These are phyloP conservation scores for Anguilla pacifica DNA, from an alignment of 2,797 vertebrate genomes.

Conservation along the genomic window DNA sequence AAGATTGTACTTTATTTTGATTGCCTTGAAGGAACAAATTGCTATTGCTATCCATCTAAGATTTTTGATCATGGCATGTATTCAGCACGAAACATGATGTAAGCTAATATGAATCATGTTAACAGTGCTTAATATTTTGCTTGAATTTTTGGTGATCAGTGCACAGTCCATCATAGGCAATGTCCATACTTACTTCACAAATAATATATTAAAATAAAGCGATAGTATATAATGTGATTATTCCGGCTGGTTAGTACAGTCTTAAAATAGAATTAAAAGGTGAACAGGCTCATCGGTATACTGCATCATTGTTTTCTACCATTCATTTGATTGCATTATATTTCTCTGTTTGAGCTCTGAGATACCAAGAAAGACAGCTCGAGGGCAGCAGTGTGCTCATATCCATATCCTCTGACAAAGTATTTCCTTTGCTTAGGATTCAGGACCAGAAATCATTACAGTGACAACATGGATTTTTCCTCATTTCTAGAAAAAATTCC, in stretches of 20 bases:
- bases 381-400: conserved; percentile 15
- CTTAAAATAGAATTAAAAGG: background rate
- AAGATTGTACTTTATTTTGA: too few species aligned
- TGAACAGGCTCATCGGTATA: background rate
- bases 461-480: background rate
- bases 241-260: background rate
- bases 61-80: background rate
- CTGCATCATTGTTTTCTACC: background rate
- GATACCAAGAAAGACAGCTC: background rate
- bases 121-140: background rate
- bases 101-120: background rate
- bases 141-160: background rate
- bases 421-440: background rate
- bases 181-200: background rate
- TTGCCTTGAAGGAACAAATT: background rate
- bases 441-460: background rate
- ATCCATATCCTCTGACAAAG: background rate
- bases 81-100: background rate
- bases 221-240: background rate
- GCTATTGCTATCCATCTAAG: background rate
- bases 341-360: background rate
- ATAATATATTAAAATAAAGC: background rate
- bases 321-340: background rate
- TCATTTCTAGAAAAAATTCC: background rate
- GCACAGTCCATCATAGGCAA: background rate